phyloP scores from a whole-genome alignment of 2,113 vertebrate species.

The Microtus richardsoni region DNA sequence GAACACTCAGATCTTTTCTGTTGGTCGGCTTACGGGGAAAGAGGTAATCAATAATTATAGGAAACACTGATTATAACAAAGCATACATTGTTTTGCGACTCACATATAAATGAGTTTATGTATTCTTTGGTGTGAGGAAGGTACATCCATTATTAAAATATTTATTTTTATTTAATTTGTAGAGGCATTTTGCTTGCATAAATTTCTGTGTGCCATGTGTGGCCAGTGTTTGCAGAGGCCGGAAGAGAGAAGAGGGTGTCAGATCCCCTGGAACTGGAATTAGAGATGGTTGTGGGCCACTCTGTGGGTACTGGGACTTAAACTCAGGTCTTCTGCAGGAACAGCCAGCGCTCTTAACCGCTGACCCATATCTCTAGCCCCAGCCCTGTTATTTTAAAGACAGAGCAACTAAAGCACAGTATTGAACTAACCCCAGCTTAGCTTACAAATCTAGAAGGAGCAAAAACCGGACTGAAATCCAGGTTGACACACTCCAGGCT shows the following conservation, averaged over 20 bases:
- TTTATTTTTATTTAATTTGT: neutral
- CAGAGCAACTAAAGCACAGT: neutral
- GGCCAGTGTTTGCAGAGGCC: neutral
- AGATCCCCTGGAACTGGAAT: neutral
- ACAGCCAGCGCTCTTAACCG: neutral
- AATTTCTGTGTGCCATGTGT: neutral
- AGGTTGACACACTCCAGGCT: neutral
- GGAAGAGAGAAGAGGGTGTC: neutral
- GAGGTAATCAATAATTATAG: neutral
- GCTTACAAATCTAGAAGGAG: neutral
- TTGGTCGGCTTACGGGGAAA: constrained; percentile 21
- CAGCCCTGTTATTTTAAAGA: neutral
- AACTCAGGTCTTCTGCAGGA: neutral
- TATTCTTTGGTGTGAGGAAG: neutral
- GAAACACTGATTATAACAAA: neutral
- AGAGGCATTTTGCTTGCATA: neutral
- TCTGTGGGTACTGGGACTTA: neutral
- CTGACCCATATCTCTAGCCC: neutral
- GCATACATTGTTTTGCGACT: neutral
- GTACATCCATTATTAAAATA: neutral
- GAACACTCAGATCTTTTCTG: neutral
- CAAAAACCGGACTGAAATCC: neutral
- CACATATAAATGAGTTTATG: neutral
- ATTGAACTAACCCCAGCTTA: neutral
- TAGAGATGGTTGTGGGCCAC: neutral